Base-by-base conservation (phyloP, 1,140 invertebrate species). In the Cydia amplana region DNA sequence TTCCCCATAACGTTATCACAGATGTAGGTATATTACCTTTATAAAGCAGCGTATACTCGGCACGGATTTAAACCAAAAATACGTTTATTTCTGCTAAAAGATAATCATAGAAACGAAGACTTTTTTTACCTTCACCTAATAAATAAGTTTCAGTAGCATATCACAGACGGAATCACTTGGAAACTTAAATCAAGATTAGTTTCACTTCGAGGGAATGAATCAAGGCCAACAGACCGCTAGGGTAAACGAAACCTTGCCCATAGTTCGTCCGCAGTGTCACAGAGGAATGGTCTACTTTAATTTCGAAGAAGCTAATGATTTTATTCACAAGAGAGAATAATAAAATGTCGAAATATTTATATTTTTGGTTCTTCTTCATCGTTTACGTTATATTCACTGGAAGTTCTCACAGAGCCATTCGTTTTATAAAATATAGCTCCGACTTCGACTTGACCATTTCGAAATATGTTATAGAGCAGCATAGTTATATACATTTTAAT, bases 141-240 rank as follows among this genome's bases (percentile, higher is more conserved):
- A 51, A 70, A 70, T 70, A 18, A 12, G 65, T 20, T 36, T 36
- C 28, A 1, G 64, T 67, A 32, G 12, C 28, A n/a, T 70, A 40
- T 36, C 65, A 18, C n/a, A 40, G 16, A 70, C 32, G 65, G 36
- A 70, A 70, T 70, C 65, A 70, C 65, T 70, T 70, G 32, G 65
- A 70, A 36, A 70, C 65, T 70, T 70, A n/a, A 36, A 70, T 70
- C 65, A 70, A 70, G 65, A 70, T 70, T 70, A 32, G 65, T 70
- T 70, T 70, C 32, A 40, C 65, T 36, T 36, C 25, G 25, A 36
- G 16, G 65, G 28, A 9, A 67, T 14, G 32, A 70, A 70, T 36
- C 65, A 70, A 70, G 65, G 65, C 28, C 65, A 40, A 40, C 65
- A 9, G 20, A 60, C 55, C 55, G 20, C 55, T 23, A 60, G 55